A percentile compares a stretch with the other conserved stretches of the same genome.
Evolutionary conservation across 2,888 invertebrate genomes (phyloP).

Genomic region (Arenicola marina): DNA sequence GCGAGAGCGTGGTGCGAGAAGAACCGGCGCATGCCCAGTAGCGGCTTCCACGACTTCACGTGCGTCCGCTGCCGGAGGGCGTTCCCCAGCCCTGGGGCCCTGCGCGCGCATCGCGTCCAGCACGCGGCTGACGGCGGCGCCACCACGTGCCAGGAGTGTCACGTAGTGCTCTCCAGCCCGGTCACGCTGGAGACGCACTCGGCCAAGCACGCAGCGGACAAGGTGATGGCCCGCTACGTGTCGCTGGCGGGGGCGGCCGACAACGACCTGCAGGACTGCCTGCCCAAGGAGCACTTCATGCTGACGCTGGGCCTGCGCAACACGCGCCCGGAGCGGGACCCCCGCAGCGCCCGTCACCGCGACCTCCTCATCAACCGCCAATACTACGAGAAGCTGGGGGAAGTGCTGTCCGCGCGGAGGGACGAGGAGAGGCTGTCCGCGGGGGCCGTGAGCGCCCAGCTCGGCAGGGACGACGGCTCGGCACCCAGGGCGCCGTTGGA

Average conservation of each 20-base stretch:
- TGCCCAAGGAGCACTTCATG: conserved; percentile 31
- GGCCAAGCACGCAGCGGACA: conserved; percentile 43
- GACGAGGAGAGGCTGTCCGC: neutral
- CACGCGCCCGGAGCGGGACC: too few species aligned
- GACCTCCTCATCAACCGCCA: too few species aligned
- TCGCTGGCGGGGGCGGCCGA: conserved; percentile 28
- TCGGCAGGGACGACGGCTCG: too few species aligned
- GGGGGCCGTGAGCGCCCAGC: conserved; percentile 7
- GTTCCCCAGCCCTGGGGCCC: conserved; percentile 57
- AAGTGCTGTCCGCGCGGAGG: neutral
- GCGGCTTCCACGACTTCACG: conserved; percentile 51
- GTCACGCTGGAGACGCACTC: conserved; percentile 41
- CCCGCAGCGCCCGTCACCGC: too few species aligned
- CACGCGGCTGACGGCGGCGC: conserved; percentile 49
- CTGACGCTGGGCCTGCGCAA: conserved; percentile 23
- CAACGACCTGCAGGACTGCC: conserved; percentile 39
- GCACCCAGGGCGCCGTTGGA: too few species aligned
- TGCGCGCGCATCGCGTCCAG: conserved; percentile 51
- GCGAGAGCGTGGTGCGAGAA: conserved; percentile 76
- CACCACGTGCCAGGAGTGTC: conserved; percentile 51
- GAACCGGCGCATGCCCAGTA: conserved; percentile 58
- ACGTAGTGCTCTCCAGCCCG: conserved; percentile 70
- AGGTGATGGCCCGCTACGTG: conserved; percentile 22
- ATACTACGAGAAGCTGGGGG: neutral
- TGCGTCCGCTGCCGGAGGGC: conserved; percentile 56